Evolutionary conservation across 2,888 invertebrate species (phyloP).

Genomic region (Nomada flava): DNA sequence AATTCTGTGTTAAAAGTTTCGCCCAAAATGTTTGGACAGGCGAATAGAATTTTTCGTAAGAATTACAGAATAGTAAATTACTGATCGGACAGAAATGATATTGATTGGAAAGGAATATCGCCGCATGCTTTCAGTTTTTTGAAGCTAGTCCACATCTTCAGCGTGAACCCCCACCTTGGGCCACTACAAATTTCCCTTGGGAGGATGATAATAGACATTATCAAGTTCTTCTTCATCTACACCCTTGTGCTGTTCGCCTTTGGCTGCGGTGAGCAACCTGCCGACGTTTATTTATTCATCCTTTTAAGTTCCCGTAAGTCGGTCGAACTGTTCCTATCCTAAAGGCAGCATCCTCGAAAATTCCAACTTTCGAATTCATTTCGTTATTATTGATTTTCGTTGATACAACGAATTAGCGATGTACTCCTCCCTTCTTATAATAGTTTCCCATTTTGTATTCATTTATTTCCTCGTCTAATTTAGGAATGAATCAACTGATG

Average conservation of each 20-base stretch:
- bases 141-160: conserved; percentile 98
- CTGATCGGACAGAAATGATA: not conserved
- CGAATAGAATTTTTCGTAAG: not conserved
- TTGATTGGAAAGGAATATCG: not conserved
- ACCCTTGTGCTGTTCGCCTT: conserved; percentile 97
- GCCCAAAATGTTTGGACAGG: not conserved
- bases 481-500: conserved; percentile 94
- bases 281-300: conserved; percentile 42
- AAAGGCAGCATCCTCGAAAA: not conserved
- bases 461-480: not conserved
- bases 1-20: too few relatives aligned
- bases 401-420: too few relatives aligned
- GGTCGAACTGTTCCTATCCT: not conserved
- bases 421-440: too few relatives aligned
- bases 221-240: conserved; percentile 98
- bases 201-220: conserved; percentile 96
- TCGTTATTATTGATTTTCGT: not conserved
- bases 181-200: conserved; percentile 97
- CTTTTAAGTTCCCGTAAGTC: not conserved
- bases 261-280: conserved; percentile 92
- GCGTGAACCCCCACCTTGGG: conserved; percentile 97
- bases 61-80: too few relatives aligned
- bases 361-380: too few relatives aligned
- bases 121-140: conserved; percentile 88
- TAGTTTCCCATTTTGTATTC: not conserved